These are phyloP conservation scores for Climacteris rufus DNA, from an alignment of 2,113 vertebrate genomes.

Conservation along the genomic window DNA sequence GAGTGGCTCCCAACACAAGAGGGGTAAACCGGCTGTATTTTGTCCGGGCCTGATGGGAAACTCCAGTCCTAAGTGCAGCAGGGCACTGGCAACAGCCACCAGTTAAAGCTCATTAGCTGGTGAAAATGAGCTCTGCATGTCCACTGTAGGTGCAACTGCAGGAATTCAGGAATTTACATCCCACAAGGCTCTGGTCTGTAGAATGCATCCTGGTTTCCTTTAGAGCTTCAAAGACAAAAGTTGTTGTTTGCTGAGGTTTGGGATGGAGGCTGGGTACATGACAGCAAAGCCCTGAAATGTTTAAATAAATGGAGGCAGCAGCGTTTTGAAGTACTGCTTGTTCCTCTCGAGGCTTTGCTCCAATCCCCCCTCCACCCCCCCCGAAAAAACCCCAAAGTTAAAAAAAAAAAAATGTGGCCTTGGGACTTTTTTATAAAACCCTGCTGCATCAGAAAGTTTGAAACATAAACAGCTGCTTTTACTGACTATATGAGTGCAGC, in stretches of 20 bases:
- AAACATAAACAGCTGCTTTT: slow-evolving; percentile 7
- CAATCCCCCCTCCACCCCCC: no score
- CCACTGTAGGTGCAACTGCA: neutral
- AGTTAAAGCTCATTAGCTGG: neutral
- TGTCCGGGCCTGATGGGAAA: neutral
- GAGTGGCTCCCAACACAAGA: neutral
- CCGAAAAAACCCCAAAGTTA: no score
- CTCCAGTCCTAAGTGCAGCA: neutral
- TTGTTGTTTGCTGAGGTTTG: neutral
- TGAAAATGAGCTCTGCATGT: neutral
- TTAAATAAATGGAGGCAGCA: neutral
- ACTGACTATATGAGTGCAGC: neutral
- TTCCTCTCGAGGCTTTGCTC: neutral
- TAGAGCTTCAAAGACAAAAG: neutral
- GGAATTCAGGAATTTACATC: neutral
- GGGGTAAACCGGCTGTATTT: neutral
- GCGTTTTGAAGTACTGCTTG: neutral
- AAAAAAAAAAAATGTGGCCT: neutral
- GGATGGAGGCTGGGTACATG: neutral
- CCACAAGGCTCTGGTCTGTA: neutral
- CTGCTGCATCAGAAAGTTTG: neutral
- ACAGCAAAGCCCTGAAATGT: neutral
- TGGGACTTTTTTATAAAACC: neutral
- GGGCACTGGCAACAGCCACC: rapidly evolving
- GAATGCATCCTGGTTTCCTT: neutral